Percentiles rank a stretch among this genome's conserved stretches.
Conservation (phyloP, 1,140 invertebrate species). For the Oncopeltus fasciatus region DNA sequence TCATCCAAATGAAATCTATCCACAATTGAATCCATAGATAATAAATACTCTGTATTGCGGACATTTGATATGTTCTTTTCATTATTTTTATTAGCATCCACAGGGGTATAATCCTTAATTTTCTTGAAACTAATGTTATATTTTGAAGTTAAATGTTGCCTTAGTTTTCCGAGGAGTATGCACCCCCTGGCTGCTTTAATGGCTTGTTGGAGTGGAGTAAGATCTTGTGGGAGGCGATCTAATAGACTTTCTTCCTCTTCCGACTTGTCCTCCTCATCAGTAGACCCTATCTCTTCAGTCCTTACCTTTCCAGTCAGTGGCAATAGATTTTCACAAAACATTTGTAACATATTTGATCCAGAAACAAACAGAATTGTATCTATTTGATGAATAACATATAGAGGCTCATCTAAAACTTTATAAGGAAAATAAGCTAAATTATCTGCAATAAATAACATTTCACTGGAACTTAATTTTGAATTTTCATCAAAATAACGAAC, state of each 20-base stretch:
- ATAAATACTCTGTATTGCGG: too few relatives aligned
- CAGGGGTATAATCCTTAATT: too few relatives aligned
- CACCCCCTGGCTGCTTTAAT: background rate
- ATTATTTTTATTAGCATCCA: too few relatives aligned
- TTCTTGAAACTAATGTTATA: too few relatives aligned
- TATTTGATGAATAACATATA: background rate
- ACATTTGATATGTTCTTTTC: too few relatives aligned
- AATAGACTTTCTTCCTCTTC: background rate
- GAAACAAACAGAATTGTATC: background rate
- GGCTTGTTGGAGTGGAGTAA: background rate
- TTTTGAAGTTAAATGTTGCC: background rate
- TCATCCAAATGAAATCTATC: too few relatives aligned
- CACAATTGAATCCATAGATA: too few relatives aligned
- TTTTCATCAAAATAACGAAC: background rate
- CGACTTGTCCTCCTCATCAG: background rate
- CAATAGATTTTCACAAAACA: background rate
- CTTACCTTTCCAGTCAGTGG: background rate
- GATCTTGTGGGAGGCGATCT: background rate
- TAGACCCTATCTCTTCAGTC: background rate
- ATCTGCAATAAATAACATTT: background rate
- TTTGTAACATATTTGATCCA: background rate
- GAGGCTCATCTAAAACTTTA: background rate
- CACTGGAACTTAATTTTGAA: background rate
- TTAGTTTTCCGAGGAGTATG: background rate
- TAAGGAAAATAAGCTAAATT: background rate